These are phyloP conservation scores for Bibio marci DNA, from an alignment of 2,888 invertebrate species.

Conservation along the genomic window DNA sequence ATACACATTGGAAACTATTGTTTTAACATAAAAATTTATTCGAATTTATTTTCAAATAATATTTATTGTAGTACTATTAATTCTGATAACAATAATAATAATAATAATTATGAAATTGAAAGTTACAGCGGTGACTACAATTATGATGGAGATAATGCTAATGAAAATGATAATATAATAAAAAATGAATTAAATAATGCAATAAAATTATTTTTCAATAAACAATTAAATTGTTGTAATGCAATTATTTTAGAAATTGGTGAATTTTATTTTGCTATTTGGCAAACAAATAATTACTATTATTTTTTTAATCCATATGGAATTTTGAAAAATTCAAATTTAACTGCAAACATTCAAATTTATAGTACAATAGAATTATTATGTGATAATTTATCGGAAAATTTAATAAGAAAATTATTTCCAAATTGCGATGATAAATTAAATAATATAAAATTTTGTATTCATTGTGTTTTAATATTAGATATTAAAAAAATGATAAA, in stretches of 20 bases:
- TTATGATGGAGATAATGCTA: no score
- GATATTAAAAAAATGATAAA: no score
- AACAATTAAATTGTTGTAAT: no score
- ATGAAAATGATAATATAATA: no score
- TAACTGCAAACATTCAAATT: neutral
- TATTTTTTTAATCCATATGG: slow-evolving; percentile 24
- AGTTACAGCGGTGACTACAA: no score
- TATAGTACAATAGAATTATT: neutral
- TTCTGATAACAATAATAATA: no score
- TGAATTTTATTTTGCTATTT: slow-evolving; percentile 22
- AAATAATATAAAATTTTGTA: neutral
- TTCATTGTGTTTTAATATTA: no score
- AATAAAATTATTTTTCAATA: no score
- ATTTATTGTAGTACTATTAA: no score
- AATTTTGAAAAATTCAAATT: neutral
- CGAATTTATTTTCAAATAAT: neutral
- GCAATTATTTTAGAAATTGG: slow-evolving; percentile 20
- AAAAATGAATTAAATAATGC: no score
- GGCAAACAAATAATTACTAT: slow-evolving; percentile 19
- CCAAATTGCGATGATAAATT: neutral
- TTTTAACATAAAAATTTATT: slow-evolving; percentile 13
- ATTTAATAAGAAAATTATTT: neutral
- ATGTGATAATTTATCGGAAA: neutral
- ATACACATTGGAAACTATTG: slow-evolving; percentile 22
- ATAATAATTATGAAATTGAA: no score